Evolutionary conservation across 2,888 invertebrate species (phyloP), one percentile per base, ranked within the genome.

Genomic region (Dryobota labecula): DNA sequence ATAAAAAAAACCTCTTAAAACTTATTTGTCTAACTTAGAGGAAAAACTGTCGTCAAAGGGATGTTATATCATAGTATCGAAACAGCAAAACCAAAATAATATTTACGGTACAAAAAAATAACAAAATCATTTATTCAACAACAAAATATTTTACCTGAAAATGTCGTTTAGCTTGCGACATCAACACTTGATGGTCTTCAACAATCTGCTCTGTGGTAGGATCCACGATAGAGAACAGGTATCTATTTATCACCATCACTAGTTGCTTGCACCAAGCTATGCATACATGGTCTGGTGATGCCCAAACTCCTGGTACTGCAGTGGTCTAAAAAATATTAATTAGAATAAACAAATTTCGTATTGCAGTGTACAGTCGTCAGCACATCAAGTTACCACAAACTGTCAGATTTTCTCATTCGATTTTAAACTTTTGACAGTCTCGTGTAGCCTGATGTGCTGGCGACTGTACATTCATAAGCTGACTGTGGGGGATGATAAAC

Each of bases 261-360:
- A 99, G 94, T 92, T 99, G 98, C 88, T 98, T 98, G 92, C 98
- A 99, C 99, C 99, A 99, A 6, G 99, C 97, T 85, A 99, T 98
- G 86, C 98, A 98, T 18, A 98, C 96, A 91, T 99, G 99, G 92
- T 99, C 99, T 1, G 98, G 97, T 7, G 98, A 97, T 13, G 98
- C 95, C 98, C 99, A 99, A 2, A 98, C 98, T 67, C 97, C 97
- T 0, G 99, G 99, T 66, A 99, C 97, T 41, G 97, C 96, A 66
- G 97, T 97, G 2, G 97, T 97, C 97, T 98, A 90, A 67, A 94
- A 75, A 75, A 49, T 5, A 56, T 57, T 51, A 57, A 13, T 15
- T 2, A 47, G 33, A 27, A 27, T 20, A 43, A 57, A 51, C 6
- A 1, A 51, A 27, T 30, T 30, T 36, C 18, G 18, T 5, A 6